Conservation (phyloP, 2,888 invertebrate species). For the Sphaerophoria taeniata region DNA sequence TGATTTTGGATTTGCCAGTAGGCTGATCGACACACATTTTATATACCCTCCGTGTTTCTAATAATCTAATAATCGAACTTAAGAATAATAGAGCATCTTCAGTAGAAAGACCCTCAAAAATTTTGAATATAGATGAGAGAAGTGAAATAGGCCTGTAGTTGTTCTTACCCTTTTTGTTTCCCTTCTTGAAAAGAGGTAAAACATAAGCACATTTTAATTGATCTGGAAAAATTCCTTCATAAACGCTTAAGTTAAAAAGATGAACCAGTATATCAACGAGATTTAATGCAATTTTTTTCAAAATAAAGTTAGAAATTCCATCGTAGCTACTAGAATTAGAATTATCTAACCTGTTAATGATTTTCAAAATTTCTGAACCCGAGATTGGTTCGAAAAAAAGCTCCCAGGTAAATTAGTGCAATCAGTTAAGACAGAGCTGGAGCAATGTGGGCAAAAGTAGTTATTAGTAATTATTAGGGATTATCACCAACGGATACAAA, state of each 20-base stretch:
- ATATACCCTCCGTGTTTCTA: too few species aligned
- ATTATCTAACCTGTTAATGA: conserved; percentile 20
- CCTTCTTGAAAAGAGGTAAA: too few species aligned
- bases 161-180: conserved; percentile 7
- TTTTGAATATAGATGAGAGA: background rate
- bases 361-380: background rate
- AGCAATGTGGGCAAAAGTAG: too few species aligned
- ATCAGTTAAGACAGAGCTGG: too few species aligned
- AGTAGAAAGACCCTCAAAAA: conserved; percentile 11
- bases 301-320: conserved; percentile 11
- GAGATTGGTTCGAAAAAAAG: background rate
- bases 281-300: conserved; percentile 18
- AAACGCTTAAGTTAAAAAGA: too few species aligned
- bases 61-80: conserved; percentile 8
- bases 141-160: conserved; percentile 24
- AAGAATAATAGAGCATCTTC: conserved; percentile 28
- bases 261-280: too few species aligned
- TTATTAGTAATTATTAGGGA: too few species aligned
- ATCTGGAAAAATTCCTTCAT: too few species aligned
- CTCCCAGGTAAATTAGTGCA: too few species aligned
- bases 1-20: too few species aligned
- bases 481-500: conserved; percentile 6
- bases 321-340: conserved; percentile 2
- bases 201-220: too few species aligned
- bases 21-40: too few species aligned